These are phyloP conservation scores for Sclerurus mexicanus DNA, from an alignment of 2,113 vertebrate species.

Conservation along the genomic window DNA sequence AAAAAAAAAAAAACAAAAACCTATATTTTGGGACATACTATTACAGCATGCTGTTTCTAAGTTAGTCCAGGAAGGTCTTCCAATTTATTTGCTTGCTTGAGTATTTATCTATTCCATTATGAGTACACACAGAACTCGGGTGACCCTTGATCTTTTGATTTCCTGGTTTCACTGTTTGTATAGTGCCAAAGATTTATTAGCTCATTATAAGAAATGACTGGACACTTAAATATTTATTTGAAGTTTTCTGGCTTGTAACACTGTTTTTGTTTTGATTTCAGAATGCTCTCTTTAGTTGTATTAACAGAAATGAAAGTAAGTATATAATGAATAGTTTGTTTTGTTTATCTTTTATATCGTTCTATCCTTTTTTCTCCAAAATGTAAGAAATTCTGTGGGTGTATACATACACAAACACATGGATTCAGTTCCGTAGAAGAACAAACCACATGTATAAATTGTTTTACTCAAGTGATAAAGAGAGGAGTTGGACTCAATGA, in stretches of 20 bases:
- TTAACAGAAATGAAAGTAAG: slow-evolving; percentile 99
- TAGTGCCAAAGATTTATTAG: neutral
- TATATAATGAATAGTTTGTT: slow-evolving; percentile 7
- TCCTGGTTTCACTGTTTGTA: neutral
- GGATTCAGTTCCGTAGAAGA: neutral
- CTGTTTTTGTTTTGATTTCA: slow-evolving; percentile 78
- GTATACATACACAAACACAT: neutral
- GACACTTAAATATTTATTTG: neutral
- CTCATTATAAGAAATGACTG: neutral
- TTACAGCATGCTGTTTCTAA: neutral
- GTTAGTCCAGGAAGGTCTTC: neutral
- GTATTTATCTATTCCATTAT: neutral
- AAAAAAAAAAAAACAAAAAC: neutral
- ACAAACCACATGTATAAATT: neutral
- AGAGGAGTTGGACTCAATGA: neutral
- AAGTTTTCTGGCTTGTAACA: slow-evolving; percentile 10
- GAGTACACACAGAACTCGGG: neutral
- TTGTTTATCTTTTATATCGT: neutral
- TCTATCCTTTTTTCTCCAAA: neutral
- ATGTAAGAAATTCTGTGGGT: neutral
- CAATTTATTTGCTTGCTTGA: neutral
- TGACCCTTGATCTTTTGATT: neutral
- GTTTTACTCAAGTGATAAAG: neutral
- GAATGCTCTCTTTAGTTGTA: slow-evolving; percentile 97
- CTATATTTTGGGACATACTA: neutral